Base-by-base conservation (phyloP, 2,113 vertebrate species). In the Eretmochelys imbricata region DNA sequence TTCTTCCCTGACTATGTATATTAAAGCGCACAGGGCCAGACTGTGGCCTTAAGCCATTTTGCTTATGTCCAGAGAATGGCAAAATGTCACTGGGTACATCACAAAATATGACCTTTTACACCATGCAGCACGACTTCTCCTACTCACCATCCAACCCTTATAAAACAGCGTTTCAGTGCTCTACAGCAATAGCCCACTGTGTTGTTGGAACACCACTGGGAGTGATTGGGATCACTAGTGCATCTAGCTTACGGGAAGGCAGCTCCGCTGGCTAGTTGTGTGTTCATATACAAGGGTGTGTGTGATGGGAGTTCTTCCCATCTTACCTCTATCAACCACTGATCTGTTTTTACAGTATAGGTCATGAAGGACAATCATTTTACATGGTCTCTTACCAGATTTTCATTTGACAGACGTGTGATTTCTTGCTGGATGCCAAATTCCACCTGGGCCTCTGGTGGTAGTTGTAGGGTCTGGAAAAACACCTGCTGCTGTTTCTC, bases 341-440 rank as follows among this genome's bases (percentile, higher is more conserved):
- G 62, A 3, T 54, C 16, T 25, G 1, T 10, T 76, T 75, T 6
- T 13, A 57, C 16, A 48, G 10, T 35, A 55, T 31, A 24, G 5
- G 17, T 2, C 25, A 53, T 16, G 2, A 46, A 53, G n/a, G 62
- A 11, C 96, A 97, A 16, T 20, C 1, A 12, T n/a, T 85, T n/a
- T 80, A 13, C 24, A 5, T 8, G 76, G 31, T 3, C 3, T 48
- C 97, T 98, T 97, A 99, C 99, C 99, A 99, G 98, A 95, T 99
- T 99, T 96, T 99, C 99, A 20, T 98, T 99, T 93, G 99, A 99
- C 90, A 99, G 99, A 11, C 99, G 98, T 0, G 99, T 99, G 90
- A 99, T 98, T 97, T 99, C 99, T 93, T 99, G 99, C 96, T 99
- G 99, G 85, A 99, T 29, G 3, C 99, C 99, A n/a, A 98, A 98